Evolutionary conservation across 2,113 vertebrate genomes (phyloP).

Genomic region (Enhydra lutris): DNA sequence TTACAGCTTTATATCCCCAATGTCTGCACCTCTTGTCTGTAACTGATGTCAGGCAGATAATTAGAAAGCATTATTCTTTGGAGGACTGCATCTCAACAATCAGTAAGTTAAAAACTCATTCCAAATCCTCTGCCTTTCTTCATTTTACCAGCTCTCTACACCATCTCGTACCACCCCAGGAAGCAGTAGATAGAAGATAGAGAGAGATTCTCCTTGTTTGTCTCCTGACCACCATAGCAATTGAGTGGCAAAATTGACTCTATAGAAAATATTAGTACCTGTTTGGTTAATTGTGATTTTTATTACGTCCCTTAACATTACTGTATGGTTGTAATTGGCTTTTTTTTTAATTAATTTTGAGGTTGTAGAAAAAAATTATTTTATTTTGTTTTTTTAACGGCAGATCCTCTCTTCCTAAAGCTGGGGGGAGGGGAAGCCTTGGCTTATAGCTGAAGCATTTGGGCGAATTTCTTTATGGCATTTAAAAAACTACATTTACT

Average conservation of each 20-base stretch:
- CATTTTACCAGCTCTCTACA: background rate
- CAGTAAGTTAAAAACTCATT: background rate
- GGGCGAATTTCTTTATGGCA: constrained; percentile 50
- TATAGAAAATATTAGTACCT: background rate
- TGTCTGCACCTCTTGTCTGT: background rate
- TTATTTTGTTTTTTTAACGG: background rate
- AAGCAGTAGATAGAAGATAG: no score
- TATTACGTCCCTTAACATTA: background rate
- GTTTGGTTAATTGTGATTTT: background rate
- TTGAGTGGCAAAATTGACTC: background rate
- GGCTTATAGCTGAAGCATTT: constrained; percentile 40
- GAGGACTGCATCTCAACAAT: background rate
- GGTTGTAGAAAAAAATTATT: background rate
- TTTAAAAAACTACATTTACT: constrained; percentile 56
- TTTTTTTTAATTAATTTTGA: background rate
- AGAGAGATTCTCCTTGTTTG: background rate
- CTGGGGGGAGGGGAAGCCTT: background rate
- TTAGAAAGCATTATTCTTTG: background rate
- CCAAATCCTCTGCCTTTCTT: background rate
- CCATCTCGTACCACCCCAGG: background rate
- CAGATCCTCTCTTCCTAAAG: background rate
- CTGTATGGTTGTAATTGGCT: background rate
- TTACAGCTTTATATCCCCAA: rapidly evolving
- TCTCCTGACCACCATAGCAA: background rate
- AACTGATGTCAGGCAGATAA: background rate